Percentiles rank a stretch among this genome's conserved stretches.
These are phyloP conservation scores for Chaenodraco wilsoni DNA, from an alignment of 2,797 vertebrate genomes.

Conservation along the genomic window DNA sequence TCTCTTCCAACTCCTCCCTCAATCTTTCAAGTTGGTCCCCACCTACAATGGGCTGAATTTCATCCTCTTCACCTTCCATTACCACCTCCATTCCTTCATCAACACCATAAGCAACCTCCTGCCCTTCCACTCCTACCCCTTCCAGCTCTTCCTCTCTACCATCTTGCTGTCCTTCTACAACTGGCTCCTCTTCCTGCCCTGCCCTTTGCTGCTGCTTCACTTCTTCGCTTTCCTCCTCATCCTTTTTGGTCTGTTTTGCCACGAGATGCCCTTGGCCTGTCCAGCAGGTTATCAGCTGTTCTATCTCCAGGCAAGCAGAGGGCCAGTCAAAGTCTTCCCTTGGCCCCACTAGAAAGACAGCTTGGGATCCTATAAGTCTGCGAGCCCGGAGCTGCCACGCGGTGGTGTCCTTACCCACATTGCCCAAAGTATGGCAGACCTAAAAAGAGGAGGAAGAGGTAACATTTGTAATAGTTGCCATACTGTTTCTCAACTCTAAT, in stretches of 20 bases:
- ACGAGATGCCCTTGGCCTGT: constrained; percentile 46
- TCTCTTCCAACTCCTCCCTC: constrained; percentile 78
- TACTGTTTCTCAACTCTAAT: background rate
- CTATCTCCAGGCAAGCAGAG: constrained; percentile 89
- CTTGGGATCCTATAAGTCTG: constrained; percentile 78
- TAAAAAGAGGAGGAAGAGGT: constrained; percentile 39
- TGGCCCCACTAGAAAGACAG: constrained; percentile 86
- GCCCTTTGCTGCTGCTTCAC: constrained; percentile 21
- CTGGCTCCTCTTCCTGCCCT: constrained; percentile 9
- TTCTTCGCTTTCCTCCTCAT: constrained; percentile 33
- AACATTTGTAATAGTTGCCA: background rate
- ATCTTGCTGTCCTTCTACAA: constrained; percentile 30
- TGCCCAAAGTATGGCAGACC: constrained; percentile 85
- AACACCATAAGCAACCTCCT: constrained; percentile 55
- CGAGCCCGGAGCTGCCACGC: constrained; percentile 89
- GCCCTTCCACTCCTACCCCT: constrained; percentile 43
- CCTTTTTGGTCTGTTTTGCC: constrained; percentile 41
- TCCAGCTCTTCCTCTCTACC: constrained; percentile 34
- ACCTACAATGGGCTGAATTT: constrained; percentile 40
- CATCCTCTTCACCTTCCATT: constrained; percentile 60
- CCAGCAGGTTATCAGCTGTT: constrained; percentile 84
- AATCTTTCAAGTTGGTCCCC: constrained; percentile 33
- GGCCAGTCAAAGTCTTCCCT: constrained; percentile 89
- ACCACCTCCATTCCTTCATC: constrained; percentile 60
- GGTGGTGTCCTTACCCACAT: constrained; percentile 84